Percentiles rank a stretch among this genome's conserved stretches.
Evolutionary conservation across 2,888 invertebrate species (phyloP).

Genomic region (Mythimna impura): DNA sequence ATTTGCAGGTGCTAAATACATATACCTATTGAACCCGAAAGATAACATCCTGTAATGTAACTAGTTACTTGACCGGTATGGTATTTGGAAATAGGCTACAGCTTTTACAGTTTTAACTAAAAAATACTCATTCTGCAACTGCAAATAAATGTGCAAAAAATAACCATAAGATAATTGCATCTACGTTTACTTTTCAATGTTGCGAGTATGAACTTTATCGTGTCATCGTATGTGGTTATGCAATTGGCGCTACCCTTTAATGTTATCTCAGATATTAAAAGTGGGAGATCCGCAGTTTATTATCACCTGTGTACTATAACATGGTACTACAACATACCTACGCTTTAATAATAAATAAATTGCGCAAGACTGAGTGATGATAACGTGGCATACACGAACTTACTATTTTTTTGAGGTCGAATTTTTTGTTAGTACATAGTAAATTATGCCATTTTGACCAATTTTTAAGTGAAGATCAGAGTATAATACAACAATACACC

Average conservation of each 20-base stretch:
- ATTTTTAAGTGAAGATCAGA: neutral
- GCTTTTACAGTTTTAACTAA: too few species aligned
- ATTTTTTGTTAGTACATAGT: conserved; percentile 7
- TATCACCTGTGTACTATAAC: conserved; percentile 30
- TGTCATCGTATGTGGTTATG: conserved; percentile 17
- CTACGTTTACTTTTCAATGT: conserved; percentile 15
- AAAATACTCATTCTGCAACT: too few species aligned
- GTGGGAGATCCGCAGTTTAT: conserved; percentile 17
- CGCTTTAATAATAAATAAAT: conserved; percentile 6
- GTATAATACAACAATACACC: neutral
- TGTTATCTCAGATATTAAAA: conserved; percentile 25
- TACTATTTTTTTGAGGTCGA: conserved; percentile 12
- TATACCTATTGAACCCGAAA: neutral
- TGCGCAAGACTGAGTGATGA: conserved; percentile 27
- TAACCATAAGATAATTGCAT: neutral
- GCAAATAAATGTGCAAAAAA: neutral
- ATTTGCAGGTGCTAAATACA: neutral
- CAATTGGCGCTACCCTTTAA: conserved; percentile 22
- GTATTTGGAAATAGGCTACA: too few species aligned
- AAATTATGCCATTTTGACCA: neutral
- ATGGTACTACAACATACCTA: neutral
- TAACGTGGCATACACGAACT: conserved; percentile 48
- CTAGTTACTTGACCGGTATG: neutral
- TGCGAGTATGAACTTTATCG: conserved; percentile 2
- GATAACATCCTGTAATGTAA: neutral